phyloP scores from a whole-genome alignment of 2,113 vertebrate species.

The Mobula hypostoma region DNA sequence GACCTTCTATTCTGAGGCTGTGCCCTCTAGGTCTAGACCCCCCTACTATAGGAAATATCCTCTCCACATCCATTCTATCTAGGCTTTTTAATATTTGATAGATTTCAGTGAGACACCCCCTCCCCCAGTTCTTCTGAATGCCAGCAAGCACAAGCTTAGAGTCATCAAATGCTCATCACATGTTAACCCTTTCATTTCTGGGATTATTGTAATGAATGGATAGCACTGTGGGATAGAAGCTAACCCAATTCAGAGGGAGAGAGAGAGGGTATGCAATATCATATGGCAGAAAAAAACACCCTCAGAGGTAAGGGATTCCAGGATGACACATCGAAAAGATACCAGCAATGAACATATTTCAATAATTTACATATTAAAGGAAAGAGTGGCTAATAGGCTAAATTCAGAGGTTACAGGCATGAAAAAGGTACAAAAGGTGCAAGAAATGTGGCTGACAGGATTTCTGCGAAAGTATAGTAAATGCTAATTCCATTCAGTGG shows the following conservation, averaged over 20 bases:
- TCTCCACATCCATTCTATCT: no score
- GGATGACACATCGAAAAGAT: neutral
- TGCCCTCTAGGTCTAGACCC: no score
- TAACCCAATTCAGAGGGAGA: neutral
- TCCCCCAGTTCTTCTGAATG: no score
- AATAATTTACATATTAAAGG: neutral
- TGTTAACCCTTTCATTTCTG: no score
- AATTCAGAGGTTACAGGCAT: neutral
- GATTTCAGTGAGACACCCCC: no score
- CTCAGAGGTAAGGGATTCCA: neutral
- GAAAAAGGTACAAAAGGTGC: neutral
- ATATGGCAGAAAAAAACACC: neutral
- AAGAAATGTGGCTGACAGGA: neutral
- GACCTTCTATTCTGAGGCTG: no score
- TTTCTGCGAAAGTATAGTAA: no score
- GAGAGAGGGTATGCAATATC: neutral
- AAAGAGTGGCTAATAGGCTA: neutral
- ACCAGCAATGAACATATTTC: neutral
- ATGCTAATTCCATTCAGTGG: neutral
- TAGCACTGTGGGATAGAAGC: neutral
- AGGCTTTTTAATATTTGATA: no score
- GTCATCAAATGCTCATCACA: no score
- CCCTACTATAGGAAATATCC: no score
- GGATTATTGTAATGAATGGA: neutral
- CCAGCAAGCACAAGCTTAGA: no score